Evolutionary conservation across 2,113 vertebrate genomes (phyloP), one percentile per base, ranked within the genome.

Genomic region (Podilymbus podiceps): DNA sequence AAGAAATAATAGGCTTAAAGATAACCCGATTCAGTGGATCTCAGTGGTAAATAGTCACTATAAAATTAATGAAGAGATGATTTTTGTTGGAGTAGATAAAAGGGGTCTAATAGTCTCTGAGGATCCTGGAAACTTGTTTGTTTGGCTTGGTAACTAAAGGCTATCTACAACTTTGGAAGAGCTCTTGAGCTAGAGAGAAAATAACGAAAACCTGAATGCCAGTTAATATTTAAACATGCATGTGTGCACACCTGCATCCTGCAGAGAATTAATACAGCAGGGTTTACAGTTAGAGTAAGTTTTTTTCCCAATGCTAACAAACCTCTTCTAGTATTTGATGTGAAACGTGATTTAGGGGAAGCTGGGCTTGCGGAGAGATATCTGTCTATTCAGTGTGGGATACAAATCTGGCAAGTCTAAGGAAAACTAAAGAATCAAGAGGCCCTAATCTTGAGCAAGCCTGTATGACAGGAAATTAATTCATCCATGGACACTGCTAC

Each of bases 401-500:
- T 27, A 82, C 40, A 85, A 56, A 49, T 58, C 28, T 63, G 76
- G 33, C 40, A 75, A 76, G 38, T 59, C 52, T 71, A n/a, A 71
- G 22, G 53, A 79, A 72, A 89, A 52, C 46, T 85, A 80, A 69
- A 53, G 47, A 46, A 74, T 66, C 83, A 17, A 85, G 74, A 62
- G 27, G 7, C 53, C 49, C 52, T 79, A 47, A 77, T 52, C 23
- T 68, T 75, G 60, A 73, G 71, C 75, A 88, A 83, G 60, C 15
- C 71, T 42, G 8, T n/a, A 18, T 71, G 44, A 50, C 30, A 71
- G 90, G 92, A 96, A 92, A 64, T 59, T 0, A 44, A 74, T 83
- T 83, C 7, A 66, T 69, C 66, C 8, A 4, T 25, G 67, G 46
- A 56, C 58, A 60, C 22, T 0, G 1, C 47, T 81, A 4, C 0